Evolutionary conservation across 2,113 vertebrate species (phyloP), one percentile per base, ranked within the genome.

Genomic region (Pipra filicauda): DNA sequence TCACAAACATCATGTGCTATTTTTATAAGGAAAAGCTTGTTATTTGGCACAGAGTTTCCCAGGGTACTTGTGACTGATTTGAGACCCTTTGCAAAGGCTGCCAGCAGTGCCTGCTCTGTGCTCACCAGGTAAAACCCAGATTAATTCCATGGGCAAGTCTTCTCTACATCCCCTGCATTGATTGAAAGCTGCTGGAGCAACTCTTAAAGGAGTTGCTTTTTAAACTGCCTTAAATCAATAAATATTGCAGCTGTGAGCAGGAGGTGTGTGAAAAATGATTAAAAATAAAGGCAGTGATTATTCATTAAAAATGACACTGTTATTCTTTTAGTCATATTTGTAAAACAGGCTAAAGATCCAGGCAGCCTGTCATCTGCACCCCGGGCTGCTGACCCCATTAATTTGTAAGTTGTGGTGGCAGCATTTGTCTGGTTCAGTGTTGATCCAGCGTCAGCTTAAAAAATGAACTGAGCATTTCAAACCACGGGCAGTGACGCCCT

Each of bases 381-480:
- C 87, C 15, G 76, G 88, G 73, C 91, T 81, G 52, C 73, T 90
- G 92, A 59, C 37, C 81, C 66, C 62, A 8, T 91, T 77, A 15
- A 51, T 75, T 80, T 66, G 20, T 22, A 58, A 73, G 69, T 61
- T 62, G 9, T 11, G 74, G 88, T 70, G 88, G 91, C 93, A 96
- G 85, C 83, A 37, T 76, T 65, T 89, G 52, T 89, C 84, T 95
- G 35, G 9, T 19, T 78, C 26, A 12, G 70, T 89, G 96, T 90
- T 95, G 94, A 85, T 71, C 28, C 82, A 74, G 72, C 51, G 88
- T 91, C 95, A 91, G 8, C 13, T 9, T 75, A 92, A 97, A 90
- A 66, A 91, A 96, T 83, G 87, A 94, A 44, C 41, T 6, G 43
- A 94, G 33, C 51, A 2, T 7, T 93, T 73, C 81, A 21, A 30